A percentile compares a stretch with the other conserved stretches of the same genome.
These are phyloP conservation scores for Centroberyx gerrardi DNA, from an alignment of 2,797 vertebrate genomes.

Conservation along the genomic window DNA sequence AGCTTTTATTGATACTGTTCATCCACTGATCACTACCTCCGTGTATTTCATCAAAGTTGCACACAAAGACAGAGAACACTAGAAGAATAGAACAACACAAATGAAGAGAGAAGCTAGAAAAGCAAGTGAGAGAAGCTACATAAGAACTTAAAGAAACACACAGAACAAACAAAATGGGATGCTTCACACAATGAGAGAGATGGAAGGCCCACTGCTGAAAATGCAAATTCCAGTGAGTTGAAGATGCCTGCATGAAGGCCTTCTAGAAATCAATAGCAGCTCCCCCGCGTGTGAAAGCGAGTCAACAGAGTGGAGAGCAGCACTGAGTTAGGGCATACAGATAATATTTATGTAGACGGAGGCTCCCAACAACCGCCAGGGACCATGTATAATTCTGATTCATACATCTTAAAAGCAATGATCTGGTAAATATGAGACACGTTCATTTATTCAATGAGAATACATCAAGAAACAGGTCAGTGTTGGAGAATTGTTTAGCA, in stretches of 20 bases:
- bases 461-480: conserved; percentile 66
- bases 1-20: not conserved
- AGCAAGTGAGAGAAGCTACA: conserved; percentile 6
- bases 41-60: not conserved
- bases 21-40: not conserved
- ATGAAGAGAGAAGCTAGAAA: not conserved
- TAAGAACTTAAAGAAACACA: not conserved
- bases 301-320: conserved; percentile 78
- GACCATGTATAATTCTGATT: conserved; percentile 84
- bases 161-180: conserved; percentile 12
- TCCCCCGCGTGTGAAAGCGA: conserved; percentile 78
- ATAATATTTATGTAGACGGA: conserved; percentile 84
- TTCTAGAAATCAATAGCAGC: conserved; percentile 81
- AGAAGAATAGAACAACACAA: not conserved
- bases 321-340: conserved; percentile 62
- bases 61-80: not conserved
- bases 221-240: conserved; percentile 70
- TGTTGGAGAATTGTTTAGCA: conserved; percentile 44
- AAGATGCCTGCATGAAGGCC: conserved; percentile 75
- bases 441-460: conserved; percentile 70
- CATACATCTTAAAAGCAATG: conserved; percentile 77
- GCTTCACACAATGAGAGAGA: conserved; percentile 24
- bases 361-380: conserved; percentile 70
- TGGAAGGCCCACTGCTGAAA: conserved; percentile 50
- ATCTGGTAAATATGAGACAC: conserved; percentile 74